Evolutionary conservation across 2,797 vertebrate species (phyloP).

Genomic region (Hipposideros larvatus): DNA sequence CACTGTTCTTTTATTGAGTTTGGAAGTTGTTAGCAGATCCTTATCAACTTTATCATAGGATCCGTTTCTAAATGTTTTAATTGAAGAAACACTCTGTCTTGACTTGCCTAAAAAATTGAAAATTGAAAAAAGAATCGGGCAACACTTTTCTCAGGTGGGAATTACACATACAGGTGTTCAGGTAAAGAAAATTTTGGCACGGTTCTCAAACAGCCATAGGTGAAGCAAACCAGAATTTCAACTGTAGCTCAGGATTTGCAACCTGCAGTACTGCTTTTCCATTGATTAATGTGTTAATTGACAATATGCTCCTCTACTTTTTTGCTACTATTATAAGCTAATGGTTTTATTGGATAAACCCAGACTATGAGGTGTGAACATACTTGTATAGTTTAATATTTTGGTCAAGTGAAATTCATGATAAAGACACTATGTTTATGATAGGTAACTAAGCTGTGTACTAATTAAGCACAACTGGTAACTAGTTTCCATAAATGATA

Average conservation of each 20-base stretch:
- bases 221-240: not conserved
- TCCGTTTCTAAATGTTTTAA: not conserved
- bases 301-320: not conserved
- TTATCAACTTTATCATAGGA: not conserved
- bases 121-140: not conserved
- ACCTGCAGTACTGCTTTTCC: not conserved
- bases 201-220: not conserved
- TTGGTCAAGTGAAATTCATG: not conserved
- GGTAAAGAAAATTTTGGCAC: not conserved
- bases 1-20: not conserved
- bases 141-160: not conserved
- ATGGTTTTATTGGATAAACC: not conserved
- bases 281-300: not conserved
- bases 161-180: not conserved
- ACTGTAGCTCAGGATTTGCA: not conserved
- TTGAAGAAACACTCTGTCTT: not conserved
- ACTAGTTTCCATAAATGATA: not conserved
- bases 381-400: not conserved
- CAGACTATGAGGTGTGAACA: not conserved
- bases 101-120: not conserved
- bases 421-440: not conserved
- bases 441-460: not conserved
- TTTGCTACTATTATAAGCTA: not conserved
- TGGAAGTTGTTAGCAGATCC: not conserved
- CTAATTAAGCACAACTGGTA: not conserved